Evolutionary conservation across 2,888 invertebrate genomes (phyloP).

Genomic region (Mimas tiliae): DNA sequence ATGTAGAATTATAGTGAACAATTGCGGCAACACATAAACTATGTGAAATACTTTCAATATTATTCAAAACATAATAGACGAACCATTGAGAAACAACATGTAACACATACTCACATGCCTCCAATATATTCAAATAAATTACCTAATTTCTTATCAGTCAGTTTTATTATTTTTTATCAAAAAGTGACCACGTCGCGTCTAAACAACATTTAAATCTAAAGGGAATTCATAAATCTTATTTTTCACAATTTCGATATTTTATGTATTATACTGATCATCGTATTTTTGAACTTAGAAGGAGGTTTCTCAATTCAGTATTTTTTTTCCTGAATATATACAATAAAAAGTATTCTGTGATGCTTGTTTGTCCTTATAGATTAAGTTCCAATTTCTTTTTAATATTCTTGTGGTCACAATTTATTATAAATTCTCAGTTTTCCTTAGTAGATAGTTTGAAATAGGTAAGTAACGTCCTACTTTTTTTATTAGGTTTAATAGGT

Average conservation of each 20-base stretch:
- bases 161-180: conserved; percentile 25
- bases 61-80: not conserved
- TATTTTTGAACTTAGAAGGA: too few relatives aligned
- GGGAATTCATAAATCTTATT: too few relatives aligned
- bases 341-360: too few relatives aligned
- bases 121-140: conserved; percentile 30
- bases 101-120: not conserved
- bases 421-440: conserved; percentile 44
- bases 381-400: not conserved
- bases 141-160: conserved; percentile 43
- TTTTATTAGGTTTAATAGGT: conserved; percentile 53
- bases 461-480: conserved; percentile 62
- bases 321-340: too few relatives aligned
- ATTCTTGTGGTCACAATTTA: not conserved
- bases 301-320: not conserved
- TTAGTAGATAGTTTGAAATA: conserved; percentile 65
- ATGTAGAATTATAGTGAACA: not conserved
- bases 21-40: not conserved
- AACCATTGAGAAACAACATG: not conserved
- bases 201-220: too few relatives aligned
- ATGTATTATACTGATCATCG: too few relatives aligned
- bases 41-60: not conserved
- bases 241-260: too few relatives aligned
- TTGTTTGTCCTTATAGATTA: too few relatives aligned
- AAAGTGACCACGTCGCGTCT: conserved; percentile 1